Conservation (phyloP, 2,797 vertebrate genomes). For the Strix occidentalis region DNA sequence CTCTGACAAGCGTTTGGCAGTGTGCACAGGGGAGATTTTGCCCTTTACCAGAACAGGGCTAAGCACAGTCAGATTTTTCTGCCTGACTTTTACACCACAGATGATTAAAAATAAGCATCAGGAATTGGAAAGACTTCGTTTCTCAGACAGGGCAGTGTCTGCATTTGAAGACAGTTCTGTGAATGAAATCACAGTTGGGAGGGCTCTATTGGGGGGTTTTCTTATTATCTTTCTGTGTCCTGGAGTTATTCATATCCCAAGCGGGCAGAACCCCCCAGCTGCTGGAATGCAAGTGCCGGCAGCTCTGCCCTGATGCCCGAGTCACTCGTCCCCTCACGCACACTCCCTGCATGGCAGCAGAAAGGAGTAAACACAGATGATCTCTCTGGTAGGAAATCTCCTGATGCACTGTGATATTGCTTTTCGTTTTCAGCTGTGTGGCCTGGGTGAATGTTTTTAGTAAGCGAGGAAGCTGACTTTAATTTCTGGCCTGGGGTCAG, state of each 20-base stretch:
- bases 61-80: not conserved
- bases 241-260: not conserved
- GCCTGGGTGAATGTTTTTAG: slow-evolving; percentile 32
- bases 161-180: not conserved
- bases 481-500: not conserved
- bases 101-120: slow-evolving; percentile 39
- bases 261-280: not conserved
- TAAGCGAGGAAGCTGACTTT: not conserved
- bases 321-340: not conserved
- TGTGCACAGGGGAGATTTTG: not conserved
- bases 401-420: not conserved
- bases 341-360: not conserved
- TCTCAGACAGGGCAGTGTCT: not conserved
- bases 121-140: not conserved
- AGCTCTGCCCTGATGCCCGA: not conserved
- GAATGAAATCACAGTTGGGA: not conserved
- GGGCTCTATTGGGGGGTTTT: accelerated
- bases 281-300: not conserved
- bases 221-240: not conserved
- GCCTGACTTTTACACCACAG: not conserved
- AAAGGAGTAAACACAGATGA: slow-evolving; percentile 14
- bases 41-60: not conserved
- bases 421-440: slow-evolving; percentile 40
- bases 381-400: slow-evolving; percentile 31
- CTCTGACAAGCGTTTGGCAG: not conserved